Evolutionary conservation across 2,113 vertebrate species (phyloP), one percentile per base, ranked within the genome.

Genomic region (Colius striatus): DNA sequence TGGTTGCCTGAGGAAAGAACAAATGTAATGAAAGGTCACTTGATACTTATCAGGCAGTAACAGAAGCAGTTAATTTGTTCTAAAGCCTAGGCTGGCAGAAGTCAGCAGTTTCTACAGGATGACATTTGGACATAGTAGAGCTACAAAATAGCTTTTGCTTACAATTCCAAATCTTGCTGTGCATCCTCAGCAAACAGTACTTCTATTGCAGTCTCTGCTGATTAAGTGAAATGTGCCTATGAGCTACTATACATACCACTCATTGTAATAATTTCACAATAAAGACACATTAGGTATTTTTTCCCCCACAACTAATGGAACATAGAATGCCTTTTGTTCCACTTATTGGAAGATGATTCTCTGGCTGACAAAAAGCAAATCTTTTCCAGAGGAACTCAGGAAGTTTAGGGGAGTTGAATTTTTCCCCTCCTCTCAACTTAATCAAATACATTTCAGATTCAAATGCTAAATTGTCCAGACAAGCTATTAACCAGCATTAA

Each of bases 101-200:
- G 96, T 98, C 98, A 98, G 98, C 98, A 98, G 95, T 97, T 98
- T 97, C 96, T 95, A 94, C 82, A 96, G 96, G 92, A 90, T 95
- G 91, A 97, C 93, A 97, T 92, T 87, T 92, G 97, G 96, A 93
- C 95, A 94, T 57, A 77, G 94, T 89, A 96, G 93, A 97, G 94
- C 96, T 91, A 93, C 95, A 97, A 95, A 98, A 98, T 90, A 97
- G 96, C 93, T 96, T 97, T 93, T 96, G 97, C 97, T 97, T 98
- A 97, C 97, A 96, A 91, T 95, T 97, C 94, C 94, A 97, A 97
- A 97, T 95, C 93, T 96, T 97, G 96, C 97, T 97, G 95, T 97
- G 97, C 96, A 95, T 95, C 96, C 98, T 97, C 95, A 97, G 97
- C 96, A 96, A 96, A 94, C 58, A 94, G 95, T 88, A 95, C 90